Evolutionary conservation across 2,113 vertebrate genomes (phyloP).

Genomic region (Lophius piscatorius): DNA sequence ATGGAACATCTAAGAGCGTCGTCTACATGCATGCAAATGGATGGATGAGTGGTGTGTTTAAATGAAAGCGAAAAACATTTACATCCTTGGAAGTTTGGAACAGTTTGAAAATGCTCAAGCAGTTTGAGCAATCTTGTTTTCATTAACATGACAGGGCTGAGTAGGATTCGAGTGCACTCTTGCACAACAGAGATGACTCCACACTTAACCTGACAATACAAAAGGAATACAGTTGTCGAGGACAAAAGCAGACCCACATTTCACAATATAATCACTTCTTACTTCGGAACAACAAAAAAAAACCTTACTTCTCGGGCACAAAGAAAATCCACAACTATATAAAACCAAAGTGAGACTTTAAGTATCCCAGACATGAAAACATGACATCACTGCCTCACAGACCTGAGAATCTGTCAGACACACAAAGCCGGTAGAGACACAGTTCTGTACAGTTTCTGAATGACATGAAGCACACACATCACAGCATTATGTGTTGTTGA

Average conservation of each 20-base stretch:
- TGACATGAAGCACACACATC: constrained; percentile 72
- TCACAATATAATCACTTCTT: constrained; percentile 56
- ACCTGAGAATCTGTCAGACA: constrained; percentile 48
- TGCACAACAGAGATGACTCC: constrained; percentile 58
- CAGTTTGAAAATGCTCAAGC: constrained; percentile 47
- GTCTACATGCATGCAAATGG: constrained; percentile 62
- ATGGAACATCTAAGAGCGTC: constrained; percentile 50
- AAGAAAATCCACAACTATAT: constrained; percentile 35
- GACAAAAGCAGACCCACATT: constrained; percentile 68
- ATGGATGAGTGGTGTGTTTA: constrained; percentile 50
- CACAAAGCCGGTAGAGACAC: constrained; percentile 56
- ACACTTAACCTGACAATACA: constrained; percentile 54
- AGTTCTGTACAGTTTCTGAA: constrained; percentile 63
- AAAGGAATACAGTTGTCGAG: constrained; percentile 45
- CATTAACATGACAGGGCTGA: constrained; percentile 49
- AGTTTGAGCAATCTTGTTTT: constrained; percentile 37
- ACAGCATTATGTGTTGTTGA: constrained; percentile 69
- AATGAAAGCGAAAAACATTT: constrained; percentile 52
- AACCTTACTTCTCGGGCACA: constrained; percentile 40
- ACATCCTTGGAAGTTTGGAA: constrained; percentile 23
- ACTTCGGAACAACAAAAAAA: constrained; percentile 32
- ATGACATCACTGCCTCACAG: constrained; percentile 48
- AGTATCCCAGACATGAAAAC: constrained; percentile 43
- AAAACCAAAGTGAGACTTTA: constrained; percentile 47
- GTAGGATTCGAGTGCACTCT: constrained; percentile 39